phyloP scores from a whole-genome alignment of 1,140 invertebrate species.

The Atopsyche davidsoni region DNA sequence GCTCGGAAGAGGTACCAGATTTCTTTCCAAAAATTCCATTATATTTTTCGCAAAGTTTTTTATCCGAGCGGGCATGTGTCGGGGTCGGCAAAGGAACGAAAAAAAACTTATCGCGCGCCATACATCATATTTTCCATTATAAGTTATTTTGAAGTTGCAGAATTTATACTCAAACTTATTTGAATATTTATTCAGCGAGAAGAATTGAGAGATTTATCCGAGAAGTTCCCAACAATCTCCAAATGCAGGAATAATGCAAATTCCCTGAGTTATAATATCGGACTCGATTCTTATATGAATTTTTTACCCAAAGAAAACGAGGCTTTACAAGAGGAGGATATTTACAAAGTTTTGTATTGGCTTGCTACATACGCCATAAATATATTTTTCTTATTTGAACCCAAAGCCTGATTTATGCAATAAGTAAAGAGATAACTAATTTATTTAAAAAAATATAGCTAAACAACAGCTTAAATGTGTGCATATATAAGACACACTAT shows the following conservation, averaged over 20 bases:
- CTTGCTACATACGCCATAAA: too few relatives aligned
- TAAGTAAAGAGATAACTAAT: too few relatives aligned
- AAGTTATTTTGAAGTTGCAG: slow-evolving; percentile 31
- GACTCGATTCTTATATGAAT: slow-evolving; percentile 19
- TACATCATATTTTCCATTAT: slow-evolving; percentile 31
- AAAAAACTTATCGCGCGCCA: slow-evolving; percentile 29
- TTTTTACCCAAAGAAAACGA: too few relatives aligned
- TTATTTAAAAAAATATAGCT: too few relatives aligned
- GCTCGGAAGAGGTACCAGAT: too few relatives aligned
- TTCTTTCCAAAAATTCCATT: slow-evolving; percentile 35
- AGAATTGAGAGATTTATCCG: slow-evolving; percentile 29
- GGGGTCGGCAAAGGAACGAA: not conserved
- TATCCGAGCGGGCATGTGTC: not conserved
- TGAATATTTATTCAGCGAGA: slow-evolving; percentile 31
- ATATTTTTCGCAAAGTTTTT: slow-evolving; percentile 18
- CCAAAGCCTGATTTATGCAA: too few relatives aligned
- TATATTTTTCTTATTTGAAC: too few relatives aligned
- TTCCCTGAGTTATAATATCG: slow-evolving; percentile 19
- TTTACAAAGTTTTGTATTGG: too few relatives aligned
- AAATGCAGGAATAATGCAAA: slow-evolving; percentile 30
- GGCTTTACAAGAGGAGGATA: too few relatives aligned
- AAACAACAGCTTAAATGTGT: too few relatives aligned
- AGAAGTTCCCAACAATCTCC: slow-evolving; percentile 25
- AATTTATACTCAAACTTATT: slow-evolving; percentile 31
- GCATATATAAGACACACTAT: too few relatives aligned